Conservation (phyloP, 2,888 invertebrate species). For the Periphyllus acericola region DNA sequence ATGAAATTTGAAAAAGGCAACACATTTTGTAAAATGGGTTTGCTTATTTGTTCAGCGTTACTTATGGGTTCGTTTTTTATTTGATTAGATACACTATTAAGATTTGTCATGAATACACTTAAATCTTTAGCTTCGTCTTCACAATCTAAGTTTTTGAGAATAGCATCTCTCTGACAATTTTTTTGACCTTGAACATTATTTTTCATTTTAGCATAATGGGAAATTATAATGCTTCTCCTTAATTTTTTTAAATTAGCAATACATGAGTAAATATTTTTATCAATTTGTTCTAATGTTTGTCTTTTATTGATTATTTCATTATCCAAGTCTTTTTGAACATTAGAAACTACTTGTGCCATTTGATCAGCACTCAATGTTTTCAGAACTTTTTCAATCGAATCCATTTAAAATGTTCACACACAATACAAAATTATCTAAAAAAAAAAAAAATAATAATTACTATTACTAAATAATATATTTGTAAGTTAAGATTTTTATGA, state of each 20-base stretch:
- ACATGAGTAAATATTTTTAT: conserved; percentile 39
- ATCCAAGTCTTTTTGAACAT: conserved; percentile 37
- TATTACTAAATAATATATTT: not conserved
- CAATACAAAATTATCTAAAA: not conserved
- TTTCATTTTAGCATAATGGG: conserved; percentile 56
- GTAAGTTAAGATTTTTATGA: not conserved
- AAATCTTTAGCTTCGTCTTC: conserved; percentile 51
- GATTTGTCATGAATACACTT: conserved; percentile 34
- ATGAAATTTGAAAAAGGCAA: conserved; percentile 1
- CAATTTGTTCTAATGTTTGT: conserved; percentile 39
- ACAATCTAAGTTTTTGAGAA: conserved; percentile 42
- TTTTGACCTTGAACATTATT: conserved; percentile 46
- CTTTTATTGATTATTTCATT: conserved; percentile 23
- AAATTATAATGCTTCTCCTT: conserved; percentile 37
- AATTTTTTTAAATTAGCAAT: conserved; percentile 41
- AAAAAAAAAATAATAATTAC: not conserved
- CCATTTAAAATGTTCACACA: conserved; percentile 13
- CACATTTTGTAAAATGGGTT: conserved; percentile 1
- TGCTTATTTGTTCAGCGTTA: conserved; percentile 22
- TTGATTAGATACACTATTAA: conserved; percentile 13
- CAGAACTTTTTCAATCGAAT: conserved; percentile 3
- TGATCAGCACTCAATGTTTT: conserved; percentile 20
- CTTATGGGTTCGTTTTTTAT: conserved; percentile 2
- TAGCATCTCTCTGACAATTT: conserved; percentile 43
- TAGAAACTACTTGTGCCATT: conserved; percentile 12